Evolutionary conservation across 2,797 vertebrate species (phyloP).

Genomic region (Bovichtus diacanthus): DNA sequence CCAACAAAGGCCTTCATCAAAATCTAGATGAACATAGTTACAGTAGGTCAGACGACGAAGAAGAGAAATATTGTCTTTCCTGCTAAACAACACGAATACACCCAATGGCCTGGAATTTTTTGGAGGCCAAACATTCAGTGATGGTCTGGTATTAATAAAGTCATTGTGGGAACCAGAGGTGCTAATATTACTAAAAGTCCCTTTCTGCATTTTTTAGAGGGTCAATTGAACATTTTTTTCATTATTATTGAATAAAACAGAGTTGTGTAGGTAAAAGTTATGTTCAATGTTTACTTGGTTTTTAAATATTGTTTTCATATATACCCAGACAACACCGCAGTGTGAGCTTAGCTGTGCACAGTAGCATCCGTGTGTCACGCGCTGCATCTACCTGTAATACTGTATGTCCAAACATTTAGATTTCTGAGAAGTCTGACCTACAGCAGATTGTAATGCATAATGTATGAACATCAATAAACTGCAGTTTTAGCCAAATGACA

Average conservation of each 20-base stretch:
- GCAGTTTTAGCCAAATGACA: slow-evolving; percentile 30
- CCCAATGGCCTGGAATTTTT: background rate
- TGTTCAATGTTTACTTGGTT: background rate
- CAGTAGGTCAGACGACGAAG: background rate
- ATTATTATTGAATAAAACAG: background rate
- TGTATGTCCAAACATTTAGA: slow-evolving; percentile 52
- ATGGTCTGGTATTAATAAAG: background rate
- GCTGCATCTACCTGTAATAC: slow-evolving; percentile 37
- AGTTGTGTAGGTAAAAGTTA: background rate
- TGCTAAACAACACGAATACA: background rate
- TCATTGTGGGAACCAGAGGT: background rate
- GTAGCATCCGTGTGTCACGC: slow-evolving; percentile 25
- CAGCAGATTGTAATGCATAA: slow-evolving; percentile 62
- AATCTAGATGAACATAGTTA: background rate
- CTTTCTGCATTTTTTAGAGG: background rate
- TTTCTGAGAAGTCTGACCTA: slow-evolving; percentile 51
- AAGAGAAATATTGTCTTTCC: background rate
- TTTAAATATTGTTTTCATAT: no score
- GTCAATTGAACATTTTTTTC: background rate
- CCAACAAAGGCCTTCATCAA: background rate
- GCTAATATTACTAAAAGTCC: background rate
- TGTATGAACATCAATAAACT: slow-evolving; percentile 49
- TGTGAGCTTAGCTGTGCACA: slow-evolving; percentile 5
- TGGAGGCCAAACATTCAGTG: background rate
- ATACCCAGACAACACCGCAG: slow-evolving; percentile 3